Base-by-base conservation (phyloP, 2,113 vertebrate species). In the Pangasianodon gigas region DNA sequence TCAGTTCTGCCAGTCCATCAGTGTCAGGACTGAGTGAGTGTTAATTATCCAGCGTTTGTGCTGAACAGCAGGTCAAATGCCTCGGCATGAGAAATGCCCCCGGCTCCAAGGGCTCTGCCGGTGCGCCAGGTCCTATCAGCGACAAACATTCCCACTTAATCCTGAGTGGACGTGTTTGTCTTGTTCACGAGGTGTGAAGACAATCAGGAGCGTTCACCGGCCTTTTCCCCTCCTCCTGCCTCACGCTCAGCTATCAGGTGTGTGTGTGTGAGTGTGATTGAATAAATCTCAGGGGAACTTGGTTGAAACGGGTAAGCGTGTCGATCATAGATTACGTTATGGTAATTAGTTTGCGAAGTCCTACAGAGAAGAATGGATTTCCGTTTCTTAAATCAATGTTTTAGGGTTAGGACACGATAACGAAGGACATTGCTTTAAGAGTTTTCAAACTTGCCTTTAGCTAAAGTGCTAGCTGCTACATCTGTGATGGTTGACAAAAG, bases 11-110 rank as follows among this genome's bases (percentile, higher is more conserved):
- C 85, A 87, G 87, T 91, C 89, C 75, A 21, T 91, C 87, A 82
- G 37, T 21, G 56, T 86, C 86, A 8, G 60, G 52, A 79, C 1
- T 16, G 81, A 60, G 60, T 24, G 2, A 84, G 90, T 52, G 69
- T 91, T 90, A 91, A 91, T 93, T 90, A 92, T 93, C 51, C 84
- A 41, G 89, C 83, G 92, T 90, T 87, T 86, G 41, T 37, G 29
- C 71, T 16, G 74, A 82, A 74, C 75, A 69, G 84, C 62, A 18
- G 26, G 90, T 86, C 87, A 85, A 87, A 67, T n/a, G 16, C 26
- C 84, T 32, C n/a, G 32, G 18, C 51, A 6, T 6, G 41, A 60
- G 29, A 44, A 19, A 81, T 52, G n/a, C 44, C 44, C 52, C 26
- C 2, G 71, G 46, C 79, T 79, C 77, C n/a, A 37, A 69, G 81